These are phyloP conservation scores for Bagarius yarrelli DNA, from an alignment of 2,113 vertebrate genomes.

Conservation along the genomic window DNA sequence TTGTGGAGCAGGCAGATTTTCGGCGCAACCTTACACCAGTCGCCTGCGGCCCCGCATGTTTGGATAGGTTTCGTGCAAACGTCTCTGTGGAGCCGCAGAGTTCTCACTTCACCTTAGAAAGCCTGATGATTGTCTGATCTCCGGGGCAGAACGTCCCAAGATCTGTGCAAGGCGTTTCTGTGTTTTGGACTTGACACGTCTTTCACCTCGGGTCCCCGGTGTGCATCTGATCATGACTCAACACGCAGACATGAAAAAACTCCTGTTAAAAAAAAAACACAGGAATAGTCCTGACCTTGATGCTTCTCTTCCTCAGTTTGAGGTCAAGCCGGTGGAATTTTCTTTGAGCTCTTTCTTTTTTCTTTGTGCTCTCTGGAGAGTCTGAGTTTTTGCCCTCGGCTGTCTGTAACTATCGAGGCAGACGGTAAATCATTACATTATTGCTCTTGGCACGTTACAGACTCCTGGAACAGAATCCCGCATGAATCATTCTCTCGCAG, in stretches of 20 bases:
- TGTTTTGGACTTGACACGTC: slow-evolving; percentile 24
- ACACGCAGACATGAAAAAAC: slow-evolving; percentile 27
- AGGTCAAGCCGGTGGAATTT: slow-evolving; percentile 28
- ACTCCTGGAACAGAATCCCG: slow-evolving; percentile 29
- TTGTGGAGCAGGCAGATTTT: slow-evolving; percentile 38
- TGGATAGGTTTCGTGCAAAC: slow-evolving; percentile 45
- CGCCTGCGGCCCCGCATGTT: slow-evolving; percentile 47
- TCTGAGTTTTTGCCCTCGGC: slow-evolving; percentile 25
- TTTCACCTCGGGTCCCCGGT: slow-evolving; percentile 28
- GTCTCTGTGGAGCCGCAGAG: slow-evolving; percentile 45
- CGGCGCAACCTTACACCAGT: slow-evolving; percentile 35
- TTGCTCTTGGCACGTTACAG: slow-evolving; percentile 22
- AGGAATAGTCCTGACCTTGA: slow-evolving; percentile 28
- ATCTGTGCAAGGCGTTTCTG: slow-evolving; percentile 4
- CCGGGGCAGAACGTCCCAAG: slow-evolving; percentile 12
- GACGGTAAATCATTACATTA: slow-evolving; percentile 35
- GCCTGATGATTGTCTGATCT: slow-evolving; percentile 50
- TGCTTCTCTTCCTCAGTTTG: slow-evolving; percentile 2
- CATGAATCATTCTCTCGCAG: slow-evolving; percentile 35
- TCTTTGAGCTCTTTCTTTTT: slow-evolving; percentile 8
- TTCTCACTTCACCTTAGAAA: slow-evolving; percentile 49
- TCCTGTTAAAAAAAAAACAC: not conserved
- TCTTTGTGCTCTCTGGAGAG: slow-evolving; percentile 22
- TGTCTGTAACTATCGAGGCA: slow-evolving; percentile 33
- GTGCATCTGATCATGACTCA: slow-evolving; percentile 24